phyloP scores from a whole-genome alignment of 2,888 invertebrate genomes.

The Drosophila glabriapex region DNA sequence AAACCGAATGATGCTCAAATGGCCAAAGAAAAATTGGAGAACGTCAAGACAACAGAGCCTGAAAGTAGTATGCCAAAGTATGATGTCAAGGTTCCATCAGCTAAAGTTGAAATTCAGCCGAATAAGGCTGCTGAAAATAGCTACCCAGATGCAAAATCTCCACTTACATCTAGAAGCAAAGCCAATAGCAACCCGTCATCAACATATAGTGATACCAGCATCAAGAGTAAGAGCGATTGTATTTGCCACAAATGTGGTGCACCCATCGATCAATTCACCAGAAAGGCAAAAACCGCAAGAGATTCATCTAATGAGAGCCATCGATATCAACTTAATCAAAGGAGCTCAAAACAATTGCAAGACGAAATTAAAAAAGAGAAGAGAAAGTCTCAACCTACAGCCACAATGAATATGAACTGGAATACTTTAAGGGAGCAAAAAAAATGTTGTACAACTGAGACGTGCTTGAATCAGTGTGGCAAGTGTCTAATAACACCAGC shows the following conservation, averaged over 20 bases:
- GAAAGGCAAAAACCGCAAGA: not conserved
- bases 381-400: not conserved
- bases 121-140: not conserved
- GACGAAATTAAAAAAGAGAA: not conserved
- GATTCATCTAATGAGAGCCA: not conserved
- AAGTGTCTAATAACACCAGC: conserved; percentile 9
- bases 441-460: not conserved
- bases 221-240: not conserved
- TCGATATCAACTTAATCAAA: not conserved
- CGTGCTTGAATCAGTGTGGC: not conserved
- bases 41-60: not conserved
- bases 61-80: not conserved
- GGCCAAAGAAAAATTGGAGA: not conserved
- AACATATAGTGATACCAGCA: not conserved
- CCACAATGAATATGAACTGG: not conserved
- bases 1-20: not conserved
- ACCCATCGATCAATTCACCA: not conserved
- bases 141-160: not conserved
- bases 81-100: not conserved
- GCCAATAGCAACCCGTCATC: not conserved
- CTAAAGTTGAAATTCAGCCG: not conserved
- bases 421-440: not conserved
- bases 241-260: not conserved
- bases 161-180: not conserved
- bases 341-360: not conserved